These are phyloP conservation scores for Ceratotherium simum DNA, from an alignment of 2,113 vertebrate genomes.

Conservation along the genomic window DNA sequence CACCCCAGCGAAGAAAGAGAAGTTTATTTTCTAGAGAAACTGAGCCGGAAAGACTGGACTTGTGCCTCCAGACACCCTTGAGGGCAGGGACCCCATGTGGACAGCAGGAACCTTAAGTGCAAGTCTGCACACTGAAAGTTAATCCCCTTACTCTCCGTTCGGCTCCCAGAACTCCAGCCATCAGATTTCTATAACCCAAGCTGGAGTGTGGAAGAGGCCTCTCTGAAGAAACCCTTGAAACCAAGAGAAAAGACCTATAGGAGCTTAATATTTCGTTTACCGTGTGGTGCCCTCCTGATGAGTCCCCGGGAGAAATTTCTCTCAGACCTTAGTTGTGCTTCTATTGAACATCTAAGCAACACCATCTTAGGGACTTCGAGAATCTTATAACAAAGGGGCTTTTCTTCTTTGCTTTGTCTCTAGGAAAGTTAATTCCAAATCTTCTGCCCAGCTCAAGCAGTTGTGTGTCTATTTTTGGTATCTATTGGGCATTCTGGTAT, in stretches of 20 bases:
- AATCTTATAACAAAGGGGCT: neutral
- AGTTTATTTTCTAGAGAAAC: conserved; percentile 8
- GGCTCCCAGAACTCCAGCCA: neutral
- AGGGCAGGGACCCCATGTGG: neutral
- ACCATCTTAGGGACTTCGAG: neutral
- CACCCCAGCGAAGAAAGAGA: neutral
- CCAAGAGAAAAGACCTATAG: neutral
- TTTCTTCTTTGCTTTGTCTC: neutral
- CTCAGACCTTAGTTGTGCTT: neutral
- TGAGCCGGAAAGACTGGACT: neutral
- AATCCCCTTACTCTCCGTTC: too few relatives aligned
- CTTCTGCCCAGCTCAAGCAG: neutral
- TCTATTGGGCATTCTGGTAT: neutral
- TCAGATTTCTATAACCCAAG: neutral
- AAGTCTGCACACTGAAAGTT: neutral
- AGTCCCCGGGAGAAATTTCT: neutral
- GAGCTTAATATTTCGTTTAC: neutral
- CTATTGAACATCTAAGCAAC: neutral
- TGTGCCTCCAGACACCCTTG: neutral
- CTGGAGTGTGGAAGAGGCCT: neutral
- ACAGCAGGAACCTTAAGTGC: neutral
- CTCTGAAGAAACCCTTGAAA: neutral
- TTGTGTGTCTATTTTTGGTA: neutral
- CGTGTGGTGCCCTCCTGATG: neutral
- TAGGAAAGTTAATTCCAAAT: neutral